Evolutionary conservation across 2,797 vertebrate species (phyloP).

Genomic region (Percopsis omiscomaycus): DNA sequence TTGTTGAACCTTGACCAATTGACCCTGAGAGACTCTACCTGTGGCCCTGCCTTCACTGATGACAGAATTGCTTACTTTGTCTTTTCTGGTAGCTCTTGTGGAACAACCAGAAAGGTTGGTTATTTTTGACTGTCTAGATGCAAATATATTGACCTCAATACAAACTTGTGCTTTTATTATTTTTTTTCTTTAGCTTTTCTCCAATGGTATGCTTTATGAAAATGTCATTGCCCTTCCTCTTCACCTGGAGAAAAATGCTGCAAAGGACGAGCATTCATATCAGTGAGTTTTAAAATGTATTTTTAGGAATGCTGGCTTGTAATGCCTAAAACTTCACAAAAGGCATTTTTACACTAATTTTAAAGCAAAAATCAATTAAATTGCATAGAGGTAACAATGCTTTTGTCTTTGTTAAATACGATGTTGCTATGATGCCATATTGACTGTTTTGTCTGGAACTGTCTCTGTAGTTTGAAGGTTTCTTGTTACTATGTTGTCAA

Average conservation of each 20-base stretch:
- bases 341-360: no score
- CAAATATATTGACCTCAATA: background rate
- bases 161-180: no score
- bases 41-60: conserved; percentile 65
- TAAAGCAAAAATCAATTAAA: no score
- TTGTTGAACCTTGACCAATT: conserved; percentile 67
- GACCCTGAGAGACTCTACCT: conserved; percentile 71
- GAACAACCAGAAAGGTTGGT: conserved; percentile 69
- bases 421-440: no score
- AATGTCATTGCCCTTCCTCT: conserved; percentile 70
- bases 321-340: no score
- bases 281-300: conserved; percentile 42
- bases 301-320: no score
- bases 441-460: background rate
- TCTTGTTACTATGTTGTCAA: conserved; percentile 65
- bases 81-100: conserved; percentile 69
- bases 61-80: conserved; percentile 64
- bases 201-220: conserved; percentile 68
- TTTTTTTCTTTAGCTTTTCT: conserved; percentile 53
- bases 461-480: conserved; percentile 54
- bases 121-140: background rate
- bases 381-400: no score
- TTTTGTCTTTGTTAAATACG: no score
- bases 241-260: background rate
- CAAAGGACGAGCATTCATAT: conserved; percentile 39